phyloP scores from a whole-genome alignment of 2,888 invertebrate genomes.

The Calliphora vomitoria region DNA sequence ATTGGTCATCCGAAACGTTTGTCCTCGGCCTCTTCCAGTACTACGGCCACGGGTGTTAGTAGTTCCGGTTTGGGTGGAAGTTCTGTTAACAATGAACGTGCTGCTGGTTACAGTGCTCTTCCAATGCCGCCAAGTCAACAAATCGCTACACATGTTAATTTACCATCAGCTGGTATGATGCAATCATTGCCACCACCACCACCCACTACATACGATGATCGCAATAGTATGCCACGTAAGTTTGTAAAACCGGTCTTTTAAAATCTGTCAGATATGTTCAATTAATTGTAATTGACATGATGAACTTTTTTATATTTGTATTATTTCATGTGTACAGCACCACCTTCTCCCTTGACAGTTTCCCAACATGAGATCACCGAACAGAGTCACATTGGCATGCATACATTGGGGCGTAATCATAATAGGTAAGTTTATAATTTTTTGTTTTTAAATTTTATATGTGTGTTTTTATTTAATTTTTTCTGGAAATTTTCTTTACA shows the following conservation, averaged over 20 bases:
- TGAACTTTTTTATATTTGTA: constrained; percentile 16
- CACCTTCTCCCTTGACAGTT: constrained; percentile 92
- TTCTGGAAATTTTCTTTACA: constrained; percentile 32
- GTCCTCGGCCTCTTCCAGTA: constrained; percentile 82
- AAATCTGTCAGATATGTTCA: neutral
- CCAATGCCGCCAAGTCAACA: constrained; percentile 88
- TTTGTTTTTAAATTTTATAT: neutral
- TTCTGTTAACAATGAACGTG: constrained; percentile 86
- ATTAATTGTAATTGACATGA: constrained; percentile 27
- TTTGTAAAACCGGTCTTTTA: constrained; percentile 74
- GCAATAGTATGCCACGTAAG: constrained; percentile 93
- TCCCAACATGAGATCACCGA: constrained; percentile 86
- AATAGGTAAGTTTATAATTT: constrained; percentile 80
- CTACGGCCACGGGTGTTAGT: constrained; percentile 77
- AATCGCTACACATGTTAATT: constrained; percentile 85
- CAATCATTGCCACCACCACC: constrained; percentile 93
- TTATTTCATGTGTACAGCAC: constrained; percentile 86
- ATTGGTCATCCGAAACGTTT: constrained; percentile 90
- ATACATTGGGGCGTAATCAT: constrained; percentile 85
- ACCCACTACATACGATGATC: constrained; percentile 87
- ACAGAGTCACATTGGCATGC: constrained; percentile 85
- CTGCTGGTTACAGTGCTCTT: constrained; percentile 94
- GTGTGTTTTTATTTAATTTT: constrained; percentile 42
- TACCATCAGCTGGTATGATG: constrained; percentile 92
- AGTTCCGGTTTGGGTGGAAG: constrained; percentile 83